Conservation (phyloP, 1,140 invertebrate genomes). For the Diploscapter pachys region DNA sequence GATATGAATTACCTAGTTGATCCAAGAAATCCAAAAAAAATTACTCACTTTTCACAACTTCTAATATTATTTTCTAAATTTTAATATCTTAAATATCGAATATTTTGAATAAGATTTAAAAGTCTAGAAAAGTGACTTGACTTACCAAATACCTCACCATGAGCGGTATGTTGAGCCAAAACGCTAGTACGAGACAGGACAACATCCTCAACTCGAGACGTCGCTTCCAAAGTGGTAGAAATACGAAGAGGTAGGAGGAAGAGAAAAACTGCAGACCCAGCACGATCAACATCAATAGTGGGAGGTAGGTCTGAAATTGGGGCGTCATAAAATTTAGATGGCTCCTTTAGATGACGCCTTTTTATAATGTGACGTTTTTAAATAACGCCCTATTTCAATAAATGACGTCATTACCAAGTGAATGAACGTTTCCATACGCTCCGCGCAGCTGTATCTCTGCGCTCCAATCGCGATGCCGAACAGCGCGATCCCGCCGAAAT, state of each 20-base stretch:
- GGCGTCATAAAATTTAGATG: too few species aligned
- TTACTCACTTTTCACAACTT: too few species aligned
- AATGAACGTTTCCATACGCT: conserved; percentile 23
- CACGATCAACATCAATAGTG: conserved; percentile 34
- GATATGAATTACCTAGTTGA: conserved; percentile 10
- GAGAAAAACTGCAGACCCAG: conserved; percentile 42
- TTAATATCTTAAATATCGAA: too few species aligned
- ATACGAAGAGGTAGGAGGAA: conserved; percentile 39
- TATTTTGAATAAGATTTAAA: too few species aligned
- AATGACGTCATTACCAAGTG: conserved; percentile 13
- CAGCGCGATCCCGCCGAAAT: conserved; percentile 46
- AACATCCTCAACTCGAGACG: conserved; percentile 36
- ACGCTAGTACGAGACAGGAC: conserved; percentile 37
- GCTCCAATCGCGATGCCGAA: conserved; percentile 43
- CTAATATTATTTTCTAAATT: too few species aligned
- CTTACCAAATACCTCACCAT: conserved; percentile 36
- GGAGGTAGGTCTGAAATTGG: conserved; percentile 33
- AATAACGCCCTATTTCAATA: background rate
- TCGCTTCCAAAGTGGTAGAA: conserved; percentile 36
- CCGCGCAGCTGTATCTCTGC: conserved; percentile 38
- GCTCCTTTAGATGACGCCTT: too few species aligned
- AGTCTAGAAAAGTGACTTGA: background rate
- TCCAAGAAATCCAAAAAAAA: conserved; percentile 5
- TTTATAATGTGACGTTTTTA: too few species aligned
- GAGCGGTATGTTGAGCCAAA: conserved; percentile 42